Evolutionary conservation across 1,140 invertebrate species (phyloP).

Genomic region (Gonioctena quinquepunctata): DNA sequence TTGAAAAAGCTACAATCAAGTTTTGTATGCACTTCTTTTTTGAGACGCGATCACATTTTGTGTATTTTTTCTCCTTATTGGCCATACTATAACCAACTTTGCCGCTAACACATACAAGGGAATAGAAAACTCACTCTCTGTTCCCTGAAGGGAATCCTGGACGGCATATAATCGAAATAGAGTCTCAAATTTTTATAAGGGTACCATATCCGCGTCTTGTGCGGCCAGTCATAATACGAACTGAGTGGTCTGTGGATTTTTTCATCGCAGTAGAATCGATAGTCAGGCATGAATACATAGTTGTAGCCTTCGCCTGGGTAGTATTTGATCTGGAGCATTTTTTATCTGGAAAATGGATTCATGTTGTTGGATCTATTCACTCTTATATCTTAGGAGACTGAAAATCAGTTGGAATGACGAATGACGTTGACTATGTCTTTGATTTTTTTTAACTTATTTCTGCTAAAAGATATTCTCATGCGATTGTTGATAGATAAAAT

Average conservation of each 20-base stretch:
- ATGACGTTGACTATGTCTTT: too few relatives aligned
- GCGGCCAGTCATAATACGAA: conserved; percentile 31
- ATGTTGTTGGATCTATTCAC: too few relatives aligned
- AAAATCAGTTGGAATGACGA: too few relatives aligned
- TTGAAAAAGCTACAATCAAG: too few relatives aligned
- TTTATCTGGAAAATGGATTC: conserved; percentile 1
- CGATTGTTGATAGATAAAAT: too few relatives aligned
- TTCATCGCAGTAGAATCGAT: conserved; percentile 36
- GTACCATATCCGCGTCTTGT: conserved; percentile 28
- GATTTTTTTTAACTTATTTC: too few relatives aligned
- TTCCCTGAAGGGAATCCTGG: conserved; percentile 25
- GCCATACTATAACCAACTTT: not conserved
- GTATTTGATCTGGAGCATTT: conserved; percentile 39
- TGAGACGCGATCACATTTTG: too few relatives aligned
- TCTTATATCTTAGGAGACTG: too few relatives aligned
- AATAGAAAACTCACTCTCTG: conserved; percentile 32
- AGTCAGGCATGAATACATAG: conserved; percentile 32
- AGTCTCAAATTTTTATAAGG: conserved; percentile 30
- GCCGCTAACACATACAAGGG: not conserved
- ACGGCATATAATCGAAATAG: conserved; percentile 33
- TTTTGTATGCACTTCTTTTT: too few relatives aligned
- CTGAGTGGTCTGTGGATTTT: conserved; percentile 30
- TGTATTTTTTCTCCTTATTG: not conserved
- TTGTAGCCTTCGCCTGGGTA: conserved; percentile 36
- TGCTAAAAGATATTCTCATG: too few relatives aligned